Conservation (phyloP, 2,888 invertebrate genomes). For the Onthophagus sagittarius region DNA sequence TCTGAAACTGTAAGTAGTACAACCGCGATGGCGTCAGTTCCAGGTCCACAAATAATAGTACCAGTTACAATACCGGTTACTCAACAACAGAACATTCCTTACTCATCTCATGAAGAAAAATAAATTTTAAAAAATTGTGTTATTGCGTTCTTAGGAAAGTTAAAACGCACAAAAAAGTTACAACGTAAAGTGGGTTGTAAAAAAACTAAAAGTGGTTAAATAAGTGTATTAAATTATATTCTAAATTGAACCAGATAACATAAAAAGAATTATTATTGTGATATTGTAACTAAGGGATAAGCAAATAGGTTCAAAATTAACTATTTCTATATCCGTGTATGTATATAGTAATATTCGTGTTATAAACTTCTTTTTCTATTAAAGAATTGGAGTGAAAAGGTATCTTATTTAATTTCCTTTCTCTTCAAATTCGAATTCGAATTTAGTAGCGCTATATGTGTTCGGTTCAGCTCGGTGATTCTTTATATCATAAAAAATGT, state of each 20-base stretch:
- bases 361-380: constrained; percentile 18
- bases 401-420: not conserved
- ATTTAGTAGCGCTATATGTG: no score
- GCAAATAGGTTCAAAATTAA: not conserved
- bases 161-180: not conserved
- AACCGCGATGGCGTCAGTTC: constrained; percentile 35
- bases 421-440: not conserved
- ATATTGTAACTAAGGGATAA: constrained; percentile 13
- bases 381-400: constrained; percentile 17
- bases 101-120: constrained; percentile 19
- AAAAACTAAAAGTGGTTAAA: not conserved
- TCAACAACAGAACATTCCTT: constrained; percentile 25
- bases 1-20: constrained; percentile 45
- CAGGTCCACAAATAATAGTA: constrained; percentile 37
- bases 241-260: not conserved
- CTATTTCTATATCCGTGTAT: constrained; percentile 7
- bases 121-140: not conserved
- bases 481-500: no score
- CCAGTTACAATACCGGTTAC: constrained; percentile 35
- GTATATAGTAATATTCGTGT: constrained; percentile 18
- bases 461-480: no score
- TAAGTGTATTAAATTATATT: not conserved
- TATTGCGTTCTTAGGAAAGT: not conserved
- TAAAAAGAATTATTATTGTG: constrained; percentile 1
- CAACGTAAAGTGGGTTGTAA: not conserved